Conservation (phyloP, 2,888 invertebrate genomes). For the Drosophila fungiperda region DNA sequence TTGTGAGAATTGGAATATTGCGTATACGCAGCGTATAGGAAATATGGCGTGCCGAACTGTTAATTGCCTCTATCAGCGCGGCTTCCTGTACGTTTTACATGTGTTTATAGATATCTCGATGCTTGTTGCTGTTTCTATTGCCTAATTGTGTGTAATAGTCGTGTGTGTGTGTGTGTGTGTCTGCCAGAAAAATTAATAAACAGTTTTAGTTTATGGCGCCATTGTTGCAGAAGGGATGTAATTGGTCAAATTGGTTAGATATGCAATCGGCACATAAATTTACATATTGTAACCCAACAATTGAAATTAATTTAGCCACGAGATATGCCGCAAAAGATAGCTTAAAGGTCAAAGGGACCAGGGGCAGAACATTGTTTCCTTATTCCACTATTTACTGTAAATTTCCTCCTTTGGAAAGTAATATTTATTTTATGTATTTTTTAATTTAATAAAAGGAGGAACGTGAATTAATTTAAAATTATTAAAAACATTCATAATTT, state of each 20-base stretch:
- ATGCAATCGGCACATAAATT: slow-evolving; percentile 21
- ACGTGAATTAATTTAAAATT: neutral
- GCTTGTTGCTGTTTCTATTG: slow-evolving; percentile 32
- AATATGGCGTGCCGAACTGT: slow-evolving; percentile 79
- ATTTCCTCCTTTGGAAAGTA: neutral
- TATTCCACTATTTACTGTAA: neutral
- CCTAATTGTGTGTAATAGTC: slow-evolving; percentile 62
- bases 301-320: slow-evolving; percentile 1
- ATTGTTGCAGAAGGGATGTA: slow-evolving; percentile 26
- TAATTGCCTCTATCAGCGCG: slow-evolving; percentile 78
- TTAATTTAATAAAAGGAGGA: too few relatives aligned
- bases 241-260: slow-evolving; percentile 31
- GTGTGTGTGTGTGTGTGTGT: neutral
- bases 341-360: neutral
- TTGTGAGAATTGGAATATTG: slow-evolving; percentile 24
- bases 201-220: slow-evolving; percentile 24
- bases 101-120: slow-evolving; percentile 65
- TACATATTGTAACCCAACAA: slow-evolving; percentile 9
- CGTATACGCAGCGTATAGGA: slow-evolving; percentile 47
- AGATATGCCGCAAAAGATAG: neutral
- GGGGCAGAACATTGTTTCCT: too few relatives aligned
- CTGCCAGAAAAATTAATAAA: slow-evolving; percentile 40
- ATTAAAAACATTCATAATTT: neutral
- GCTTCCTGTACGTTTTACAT: slow-evolving; percentile 74
- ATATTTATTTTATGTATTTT: neutral